Evolutionary conservation across 2,113 vertebrate species (phyloP).

Genomic region (Oncorhynchus keta): DNA sequence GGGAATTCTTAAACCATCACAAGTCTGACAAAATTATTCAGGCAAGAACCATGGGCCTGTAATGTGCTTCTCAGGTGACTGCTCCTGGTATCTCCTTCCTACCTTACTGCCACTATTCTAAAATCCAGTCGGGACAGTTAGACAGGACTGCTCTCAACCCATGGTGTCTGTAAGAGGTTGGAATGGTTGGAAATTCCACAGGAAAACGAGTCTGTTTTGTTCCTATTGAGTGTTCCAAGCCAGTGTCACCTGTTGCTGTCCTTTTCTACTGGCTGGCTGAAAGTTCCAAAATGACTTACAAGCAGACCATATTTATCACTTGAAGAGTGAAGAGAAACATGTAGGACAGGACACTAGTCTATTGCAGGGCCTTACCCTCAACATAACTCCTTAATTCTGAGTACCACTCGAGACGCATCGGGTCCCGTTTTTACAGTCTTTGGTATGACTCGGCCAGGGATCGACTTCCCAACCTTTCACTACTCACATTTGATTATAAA

Average conservation of each 20-base stretch:
- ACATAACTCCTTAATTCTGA: too few relatives aligned
- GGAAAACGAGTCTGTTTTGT: conserved; percentile 25
- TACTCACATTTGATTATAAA: too few relatives aligned
- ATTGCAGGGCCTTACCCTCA: too few relatives aligned
- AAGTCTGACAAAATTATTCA: neutral
- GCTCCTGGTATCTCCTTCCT: neutral
- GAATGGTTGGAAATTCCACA: conserved; percentile 21
- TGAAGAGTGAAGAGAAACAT: too few relatives aligned
- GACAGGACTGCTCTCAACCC: neutral
- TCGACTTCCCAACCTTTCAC: too few relatives aligned
- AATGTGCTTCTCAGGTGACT: neutral
- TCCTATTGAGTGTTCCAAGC: neutral
- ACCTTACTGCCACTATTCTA: neutral
- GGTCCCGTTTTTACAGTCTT: too few relatives aligned
- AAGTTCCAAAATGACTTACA: neutral
- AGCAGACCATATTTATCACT: too few relatives aligned
- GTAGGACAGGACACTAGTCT: too few relatives aligned
- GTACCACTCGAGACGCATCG: too few relatives aligned
- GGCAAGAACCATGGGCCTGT: neutral
- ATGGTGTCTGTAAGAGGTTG: neutral
- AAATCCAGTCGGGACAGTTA: conserved; percentile 45
- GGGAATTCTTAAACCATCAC: neutral
- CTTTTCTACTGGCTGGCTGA: neutral
- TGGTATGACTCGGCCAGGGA: too few relatives aligned
- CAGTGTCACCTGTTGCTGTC: neutral